Conservation (phyloP, 2,113 vertebrate species). For the Oncorhynchus kisutch region DNA sequence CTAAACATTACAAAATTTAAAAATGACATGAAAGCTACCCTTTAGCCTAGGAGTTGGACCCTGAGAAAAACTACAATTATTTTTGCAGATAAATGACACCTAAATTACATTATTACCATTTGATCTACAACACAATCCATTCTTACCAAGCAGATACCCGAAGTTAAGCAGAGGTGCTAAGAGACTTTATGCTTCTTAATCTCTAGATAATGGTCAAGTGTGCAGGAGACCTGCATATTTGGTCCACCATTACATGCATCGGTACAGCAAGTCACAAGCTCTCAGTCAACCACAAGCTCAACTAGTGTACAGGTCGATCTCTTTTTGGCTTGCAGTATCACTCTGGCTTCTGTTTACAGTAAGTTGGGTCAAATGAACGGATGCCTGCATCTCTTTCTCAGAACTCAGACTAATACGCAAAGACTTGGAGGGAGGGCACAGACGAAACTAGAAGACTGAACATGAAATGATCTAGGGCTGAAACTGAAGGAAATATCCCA, state of each 20-base stretch:
- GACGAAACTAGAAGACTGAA: background rate
- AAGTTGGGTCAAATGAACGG: background rate
- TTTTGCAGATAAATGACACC: background rate
- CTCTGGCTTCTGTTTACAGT: constrained; percentile 9
- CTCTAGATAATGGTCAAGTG: background rate
- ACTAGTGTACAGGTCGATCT: constrained; percentile 32
- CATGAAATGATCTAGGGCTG: background rate
- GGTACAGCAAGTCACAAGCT: constrained; percentile 19
- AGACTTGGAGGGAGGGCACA: background rate
- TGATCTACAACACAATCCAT: background rate
- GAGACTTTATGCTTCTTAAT: background rate
- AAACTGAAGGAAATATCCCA: background rate
- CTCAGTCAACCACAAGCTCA: constrained; percentile 34
- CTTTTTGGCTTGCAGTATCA: constrained; percentile 37
- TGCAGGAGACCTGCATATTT: background rate
- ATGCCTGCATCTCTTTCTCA: constrained; percentile 1
- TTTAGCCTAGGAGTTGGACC: no score
- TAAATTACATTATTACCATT: background rate
- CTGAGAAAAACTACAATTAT: background rate
- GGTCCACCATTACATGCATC: constrained; percentile 35
- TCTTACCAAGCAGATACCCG: background rate
- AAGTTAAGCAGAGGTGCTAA: background rate
- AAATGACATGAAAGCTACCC: no score
- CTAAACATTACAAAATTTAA: no score
- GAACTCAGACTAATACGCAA: background rate